These are phyloP conservation scores for Xiphydria camelus DNA, from an alignment of 2,888 invertebrate genomes.

Conservation along the genomic window DNA sequence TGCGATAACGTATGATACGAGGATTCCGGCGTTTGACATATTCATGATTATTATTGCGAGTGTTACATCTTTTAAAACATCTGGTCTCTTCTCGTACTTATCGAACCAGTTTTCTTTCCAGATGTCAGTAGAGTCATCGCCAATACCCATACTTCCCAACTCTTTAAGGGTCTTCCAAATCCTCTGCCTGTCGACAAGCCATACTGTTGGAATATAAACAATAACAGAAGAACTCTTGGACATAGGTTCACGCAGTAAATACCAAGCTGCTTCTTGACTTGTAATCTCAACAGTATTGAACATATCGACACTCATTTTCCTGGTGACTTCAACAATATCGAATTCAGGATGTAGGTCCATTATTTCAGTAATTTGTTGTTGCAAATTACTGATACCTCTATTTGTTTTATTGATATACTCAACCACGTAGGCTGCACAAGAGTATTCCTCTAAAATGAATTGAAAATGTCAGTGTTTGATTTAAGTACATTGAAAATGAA, in stretches of 20 bases:
- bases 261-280: slow-evolving; percentile 58
- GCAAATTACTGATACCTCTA: slow-evolving; percentile 48
- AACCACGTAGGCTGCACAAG: slow-evolving; percentile 53
- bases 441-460: slow-evolving; percentile 51
- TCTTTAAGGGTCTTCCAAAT: slow-evolving; percentile 41
- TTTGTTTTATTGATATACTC: slow-evolving; percentile 54
- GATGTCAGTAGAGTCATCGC: slow-evolving; percentile 48
- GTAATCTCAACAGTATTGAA: slow-evolving; percentile 48
- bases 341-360: slow-evolving; percentile 47
- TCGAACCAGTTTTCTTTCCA: slow-evolving; percentile 53
- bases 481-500: slow-evolving; percentile 40
- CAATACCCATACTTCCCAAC: slow-evolving; percentile 23
- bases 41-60: too few relatives aligned
- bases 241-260: slow-evolving; percentile 55
- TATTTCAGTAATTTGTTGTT: slow-evolving; percentile 39
- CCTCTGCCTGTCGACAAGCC: slow-evolving; percentile 48
- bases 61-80: slow-evolving; percentile 37
- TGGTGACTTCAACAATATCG: slow-evolving; percentile 34
- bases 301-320: slow-evolving; percentile 39
- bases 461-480: slow-evolving; percentile 53
- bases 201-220: slow-evolving; percentile 31
- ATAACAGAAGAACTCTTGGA: slow-evolving; percentile 39
- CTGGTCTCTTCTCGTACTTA: slow-evolving; percentile 50
- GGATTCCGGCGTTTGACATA: too few relatives aligned
- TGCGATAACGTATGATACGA: slow-evolving; percentile 46